Percentiles rank a stretch among this genome's conserved stretches.
These are phyloP conservation scores for Diglossa cyanea DNA, from an alignment of 2,797 vertebrate species.

Conservation along the genomic window DNA sequence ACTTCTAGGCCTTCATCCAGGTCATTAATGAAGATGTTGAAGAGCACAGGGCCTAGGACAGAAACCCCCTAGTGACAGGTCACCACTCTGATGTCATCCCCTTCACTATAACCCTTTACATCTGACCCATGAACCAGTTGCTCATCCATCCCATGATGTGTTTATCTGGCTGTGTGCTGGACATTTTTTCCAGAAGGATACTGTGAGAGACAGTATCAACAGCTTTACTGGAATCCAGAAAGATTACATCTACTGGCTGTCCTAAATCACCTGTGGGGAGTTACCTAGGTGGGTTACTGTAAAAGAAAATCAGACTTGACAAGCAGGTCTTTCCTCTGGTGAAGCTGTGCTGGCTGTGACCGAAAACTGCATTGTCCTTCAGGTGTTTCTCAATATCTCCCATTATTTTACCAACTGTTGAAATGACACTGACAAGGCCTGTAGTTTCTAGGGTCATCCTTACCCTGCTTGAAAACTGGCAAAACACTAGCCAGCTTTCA, in stretches of 20 bases:
- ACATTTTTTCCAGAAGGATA: background rate
- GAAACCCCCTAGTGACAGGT: background rate
- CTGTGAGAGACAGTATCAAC: background rate
- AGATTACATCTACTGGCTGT: background rate
- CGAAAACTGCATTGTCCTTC: rapidly evolving
- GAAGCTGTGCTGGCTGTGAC: background rate
- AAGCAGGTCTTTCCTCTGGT: background rate
- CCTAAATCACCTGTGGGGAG: background rate
- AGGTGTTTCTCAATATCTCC: background rate
- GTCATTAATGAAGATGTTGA: background rate
- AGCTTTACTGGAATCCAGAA: background rate
- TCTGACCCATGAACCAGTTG: rapidly evolving
- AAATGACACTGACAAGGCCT: background rate
- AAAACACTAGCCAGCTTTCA: background rate
- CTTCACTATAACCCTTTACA: background rate
- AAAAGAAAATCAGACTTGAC: background rate
- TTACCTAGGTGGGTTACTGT: background rate
- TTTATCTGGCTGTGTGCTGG: background rate
- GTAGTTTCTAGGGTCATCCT: background rate
- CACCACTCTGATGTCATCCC: background rate
- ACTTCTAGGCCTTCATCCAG: background rate
- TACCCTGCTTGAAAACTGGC: background rate
- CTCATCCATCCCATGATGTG: background rate
- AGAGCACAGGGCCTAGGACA: background rate
- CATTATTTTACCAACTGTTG: background rate